Base-by-base conservation (phyloP, 2,113 vertebrate species). In the Mesitornis unicolor region DNA sequence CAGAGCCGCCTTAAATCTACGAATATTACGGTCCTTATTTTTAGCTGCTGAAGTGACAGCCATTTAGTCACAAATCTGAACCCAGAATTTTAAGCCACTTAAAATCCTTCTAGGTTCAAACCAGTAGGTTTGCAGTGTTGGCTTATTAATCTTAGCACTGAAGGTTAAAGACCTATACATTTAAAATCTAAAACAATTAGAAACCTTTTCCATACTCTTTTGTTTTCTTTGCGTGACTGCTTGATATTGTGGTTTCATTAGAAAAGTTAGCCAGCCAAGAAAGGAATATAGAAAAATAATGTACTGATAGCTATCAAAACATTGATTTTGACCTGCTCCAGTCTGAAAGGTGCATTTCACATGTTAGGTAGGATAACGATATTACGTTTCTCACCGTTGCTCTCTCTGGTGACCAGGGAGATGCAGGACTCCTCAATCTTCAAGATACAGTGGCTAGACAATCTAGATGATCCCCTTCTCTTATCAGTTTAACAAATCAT, bases 1-100 rank as follows among this genome's bases (percentile, higher is more conserved):
- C 64, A 86, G 87, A 86, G 25, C 70, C 92, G 56, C 28, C 76
- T 96, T 91, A 96, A 83, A 90, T 83, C 88, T 92, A 40, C 3
- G 4, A 78, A 94, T 95, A 92, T 90, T 74, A 24, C 0, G 2
- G 16, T 48, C 87, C 50, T 88, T 91, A 81, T 89, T 94, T 95
- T 92, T 81, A 93, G 60, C n/a, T 75, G 38, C 59, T 80, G 54
- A 81, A 92, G 59, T 57, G 43, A 61, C 60, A 92, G 28, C 22
- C 18, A 1, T 90, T 93, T 75, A 74, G 26, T 63, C 42, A 69
- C 70, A 85, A 74, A 89, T 53, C 38, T 64, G 43, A 92, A 89
- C 63, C 33, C 29, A 48, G 38, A 85, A 77, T 75, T 73, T 75
- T 81, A 84, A 89, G 11, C 51, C 8, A 31, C n/a, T 51, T 83